Conservation (phyloP, 2,888 invertebrate genomes). For the Argynnis bischoffii region DNA sequence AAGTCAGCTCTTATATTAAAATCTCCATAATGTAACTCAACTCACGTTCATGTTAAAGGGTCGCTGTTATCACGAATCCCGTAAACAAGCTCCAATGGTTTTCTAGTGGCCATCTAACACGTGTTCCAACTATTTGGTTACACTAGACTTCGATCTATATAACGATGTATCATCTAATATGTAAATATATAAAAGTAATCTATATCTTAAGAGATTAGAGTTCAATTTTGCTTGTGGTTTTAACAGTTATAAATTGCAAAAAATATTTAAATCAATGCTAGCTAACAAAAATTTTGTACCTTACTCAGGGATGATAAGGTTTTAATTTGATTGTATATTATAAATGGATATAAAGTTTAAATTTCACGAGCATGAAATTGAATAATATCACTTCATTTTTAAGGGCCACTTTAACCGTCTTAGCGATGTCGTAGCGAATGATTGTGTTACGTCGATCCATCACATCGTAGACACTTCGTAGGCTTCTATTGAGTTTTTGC, state of each 20-base stretch:
- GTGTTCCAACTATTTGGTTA: slow-evolving; percentile 61
- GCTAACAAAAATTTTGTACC: slow-evolving; percentile 11
- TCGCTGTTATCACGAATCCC: slow-evolving; percentile 47
- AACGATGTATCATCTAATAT: slow-evolving; percentile 14
- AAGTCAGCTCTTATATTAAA: slow-evolving; percentile 22
- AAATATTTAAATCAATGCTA: neutral
- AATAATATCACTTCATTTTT: slow-evolving; percentile 77
- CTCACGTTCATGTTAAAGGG: slow-evolving; percentile 29
- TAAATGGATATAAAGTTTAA: slow-evolving; percentile 24
- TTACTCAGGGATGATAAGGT: slow-evolving; percentile 38
- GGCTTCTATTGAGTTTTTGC: slow-evolving; percentile 72
- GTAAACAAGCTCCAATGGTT: slow-evolving; percentile 64
- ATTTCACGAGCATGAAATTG: slow-evolving; percentile 52
- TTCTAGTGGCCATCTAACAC: slow-evolving; percentile 76
- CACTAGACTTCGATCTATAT: slow-evolving; percentile 31
- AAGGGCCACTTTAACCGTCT: slow-evolving; percentile 76
- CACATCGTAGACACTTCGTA: slow-evolving; percentile 72
- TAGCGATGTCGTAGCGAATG: slow-evolving; percentile 65
- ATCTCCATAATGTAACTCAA: slow-evolving; percentile 25
- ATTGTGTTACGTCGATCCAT: slow-evolving; percentile 80
- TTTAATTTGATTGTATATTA: slow-evolving; percentile 24
- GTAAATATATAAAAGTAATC: slow-evolving; percentile 9
- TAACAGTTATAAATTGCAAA: slow-evolving; percentile 10
- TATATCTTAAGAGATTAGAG: neutral
- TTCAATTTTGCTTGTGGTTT: slow-evolving; percentile 4